Evolutionary conservation across 2,113 vertebrate species (phyloP).

Genomic region (Smithornis capensis): DNA sequence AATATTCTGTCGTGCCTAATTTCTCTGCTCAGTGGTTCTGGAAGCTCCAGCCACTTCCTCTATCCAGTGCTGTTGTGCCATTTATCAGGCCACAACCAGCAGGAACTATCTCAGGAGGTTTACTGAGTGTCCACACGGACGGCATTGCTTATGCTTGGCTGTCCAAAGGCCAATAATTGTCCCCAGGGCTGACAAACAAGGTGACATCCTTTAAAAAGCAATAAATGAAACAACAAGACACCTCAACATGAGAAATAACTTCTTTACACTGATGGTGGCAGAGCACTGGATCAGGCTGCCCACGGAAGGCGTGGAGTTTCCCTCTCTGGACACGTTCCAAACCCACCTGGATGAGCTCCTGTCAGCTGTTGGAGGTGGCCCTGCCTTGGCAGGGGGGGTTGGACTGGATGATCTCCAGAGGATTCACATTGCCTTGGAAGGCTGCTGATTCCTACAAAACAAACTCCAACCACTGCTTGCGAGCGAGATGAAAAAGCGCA

Average conservation of each 20-base stretch:
- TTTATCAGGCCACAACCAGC: not conserved
- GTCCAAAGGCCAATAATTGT: not conserved
- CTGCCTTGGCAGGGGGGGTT: not conserved
- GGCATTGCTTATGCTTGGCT: fast-evolving
- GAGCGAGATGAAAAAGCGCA: fast-evolving
- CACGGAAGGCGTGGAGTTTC: not conserved
- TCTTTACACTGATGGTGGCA: not conserved
- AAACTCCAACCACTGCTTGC: not conserved
- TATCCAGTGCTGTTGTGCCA: fast-evolving
- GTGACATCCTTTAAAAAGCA: fast-evolving
- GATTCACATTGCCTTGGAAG: fast-evolving
- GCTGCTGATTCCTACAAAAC: not conserved
- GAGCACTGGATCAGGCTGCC: not conserved
- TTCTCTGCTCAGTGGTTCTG: not conserved
- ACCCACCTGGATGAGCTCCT: not conserved
- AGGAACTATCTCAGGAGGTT: not conserved
- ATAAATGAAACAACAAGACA: not conserved
- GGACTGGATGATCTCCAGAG: not conserved
- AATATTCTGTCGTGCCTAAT: fast-evolving
- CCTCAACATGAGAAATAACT: not conserved
- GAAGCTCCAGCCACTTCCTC: not conserved
- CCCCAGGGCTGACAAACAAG: too few species aligned
- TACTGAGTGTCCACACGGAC: fast-evolving
- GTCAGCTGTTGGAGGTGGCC: not conserved
- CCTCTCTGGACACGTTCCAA: not conserved